A percentile compares a stretch with the other conserved stretches of the same genome.
These are phyloP conservation scores for Noctua janthina DNA, from an alignment of 2,888 invertebrate species.

Conservation along the genomic window DNA sequence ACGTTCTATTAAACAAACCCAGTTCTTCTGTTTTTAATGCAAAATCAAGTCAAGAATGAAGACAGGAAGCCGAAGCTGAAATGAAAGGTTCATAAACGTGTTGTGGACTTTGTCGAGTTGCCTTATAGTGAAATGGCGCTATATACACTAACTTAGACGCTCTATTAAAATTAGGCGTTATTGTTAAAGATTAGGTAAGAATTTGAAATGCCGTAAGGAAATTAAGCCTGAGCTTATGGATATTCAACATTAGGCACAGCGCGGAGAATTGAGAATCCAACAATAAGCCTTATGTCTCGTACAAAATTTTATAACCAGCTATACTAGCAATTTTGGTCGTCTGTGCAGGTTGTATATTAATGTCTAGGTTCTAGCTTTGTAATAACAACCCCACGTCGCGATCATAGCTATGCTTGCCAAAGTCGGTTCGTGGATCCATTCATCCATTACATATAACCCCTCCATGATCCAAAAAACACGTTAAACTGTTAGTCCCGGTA, in stretches of 20 bases:
- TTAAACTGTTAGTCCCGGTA: too few species aligned
- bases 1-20: neutral
- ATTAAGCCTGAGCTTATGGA: neutral
- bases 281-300: neutral
- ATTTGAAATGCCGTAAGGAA: neutral
- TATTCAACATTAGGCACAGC: neutral
- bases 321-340: neutral
- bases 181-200: neutral
- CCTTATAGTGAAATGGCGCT: neutral
- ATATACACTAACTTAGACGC: neutral
- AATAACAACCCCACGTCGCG: too few species aligned
- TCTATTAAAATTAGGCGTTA: neutral
- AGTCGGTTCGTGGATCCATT: too few species aligned
- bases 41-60: neutral
- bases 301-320: neutral
- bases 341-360: too few species aligned
- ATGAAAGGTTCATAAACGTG: neutral
- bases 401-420: too few species aligned
- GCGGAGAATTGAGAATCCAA: neutral
- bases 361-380: too few species aligned
- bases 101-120: neutral
- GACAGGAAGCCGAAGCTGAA: neutral
- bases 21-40: neutral
- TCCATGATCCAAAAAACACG: too few species aligned
- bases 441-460: too few species aligned